Evolutionary conservation across 2,888 invertebrate species (phyloP), one percentile per base, ranked within the genome.

Genomic region (Amiota mariae): DNA sequence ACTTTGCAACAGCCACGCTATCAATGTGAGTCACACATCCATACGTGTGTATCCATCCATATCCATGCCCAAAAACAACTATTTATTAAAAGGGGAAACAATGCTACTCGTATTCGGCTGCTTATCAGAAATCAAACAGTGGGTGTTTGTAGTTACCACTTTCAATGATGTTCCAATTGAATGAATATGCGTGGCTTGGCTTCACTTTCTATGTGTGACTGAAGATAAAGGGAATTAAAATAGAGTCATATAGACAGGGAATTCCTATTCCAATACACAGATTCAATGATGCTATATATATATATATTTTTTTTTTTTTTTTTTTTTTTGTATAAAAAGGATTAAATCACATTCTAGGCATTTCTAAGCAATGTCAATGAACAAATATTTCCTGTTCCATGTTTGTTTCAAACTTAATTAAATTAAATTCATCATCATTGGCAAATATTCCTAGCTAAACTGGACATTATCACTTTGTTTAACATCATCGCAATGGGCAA

Each of bases 51-150:
- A 54, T 46, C 54, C 15, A 59, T 6, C 18, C 67, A 67, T n/a
- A 67, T 66, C 51, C 54, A 54, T 64, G 49, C 63, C 46, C 72
- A 54, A 46, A 67, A 47, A 20, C 49, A 13, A 3, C 36, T n/a
- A 51, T 66, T 36, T 24, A 24, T 24, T 24, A 36, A 6, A 6
- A 36, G 36, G 36, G 36, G 36, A 36, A 36, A 2, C 75, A 77
- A 75, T 77, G 76, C 68, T 74, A 78, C 70, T 79, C 78, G 77
- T 74, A 78, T 71, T 79, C 78, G 77, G 76, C 80, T 84, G 82
- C 82, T 85, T 85, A 82, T 82, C 81, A 78, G 24, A 15, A 20
- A 48, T 36, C 66, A 54, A 49, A 47, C 57, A 70, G n/a, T n/a
- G 70, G n/a, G 15, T 48, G 24, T 18, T n/a, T 54, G 54, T 15